Evolutionary conservation across 2,888 invertebrate genomes (phyloP), one percentile per base, ranked within the genome.

Genomic region (Meta bourneti): DNA sequence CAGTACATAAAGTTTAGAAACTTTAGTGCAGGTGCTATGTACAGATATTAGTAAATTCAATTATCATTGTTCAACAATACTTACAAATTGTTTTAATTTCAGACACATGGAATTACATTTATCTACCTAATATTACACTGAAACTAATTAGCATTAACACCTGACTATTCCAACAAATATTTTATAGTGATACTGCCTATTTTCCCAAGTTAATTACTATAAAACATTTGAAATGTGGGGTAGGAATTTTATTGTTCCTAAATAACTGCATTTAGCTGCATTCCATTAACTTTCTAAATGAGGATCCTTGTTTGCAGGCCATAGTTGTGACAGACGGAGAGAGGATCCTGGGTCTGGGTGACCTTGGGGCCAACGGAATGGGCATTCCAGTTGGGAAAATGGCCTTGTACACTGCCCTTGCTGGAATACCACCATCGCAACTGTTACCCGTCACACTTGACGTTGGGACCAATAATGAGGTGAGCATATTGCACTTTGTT

Each of bases 381-480:
- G 99, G 99, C 91, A 99, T 99, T 94, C 99, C 99, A 0, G 97
- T 99, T 74, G 99, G 99, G 93, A 99, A 99, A 95, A 96, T 99
- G 93, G 96, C 99, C 6, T 96, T 99, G 9, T 99, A 99, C 96
- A 99, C 99, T 6, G 99, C 99, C 0, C 96, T 99, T 91, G 99
- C 98, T 49, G 99, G 99, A 91, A 98, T 99, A 94, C 98, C 98
- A 95, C 99, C 99, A 0, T 97, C 97, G 94, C 98, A 99, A 95
- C 98, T 98, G 94, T 96, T 99, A 93, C 99, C 99, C 70, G 97
- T 99, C 94, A 97, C 98, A 0, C 95, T 99, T 72, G 99, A 99
- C 94, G 98, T 98, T 82, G 99, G 99, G 91, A 99, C 98, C 0
- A 98, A 99, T 95, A 98, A 96, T 77, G 96, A 97, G 96, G 97